A percentile compares a stretch with the other conserved stretches of the same genome.
These are phyloP conservation scores for Lasiurus borealis DNA, from an alignment of 2,113 vertebrate species.

Conservation along the genomic window DNA sequence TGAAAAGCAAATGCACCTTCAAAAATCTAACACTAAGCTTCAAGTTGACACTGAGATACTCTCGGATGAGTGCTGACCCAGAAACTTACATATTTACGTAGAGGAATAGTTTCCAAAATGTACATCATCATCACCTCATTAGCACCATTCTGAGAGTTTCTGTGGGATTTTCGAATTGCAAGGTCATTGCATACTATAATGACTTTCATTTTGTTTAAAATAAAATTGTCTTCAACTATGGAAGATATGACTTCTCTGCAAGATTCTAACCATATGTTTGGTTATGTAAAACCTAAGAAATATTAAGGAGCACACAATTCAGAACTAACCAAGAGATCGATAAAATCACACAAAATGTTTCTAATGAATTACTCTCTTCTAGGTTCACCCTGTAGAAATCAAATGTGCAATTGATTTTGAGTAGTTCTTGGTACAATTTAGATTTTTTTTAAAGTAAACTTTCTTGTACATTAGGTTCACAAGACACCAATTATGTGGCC, in stretches of 20 bases:
- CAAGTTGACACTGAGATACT: background rate
- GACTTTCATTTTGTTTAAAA: slow-evolving; percentile 57
- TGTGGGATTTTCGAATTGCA: slow-evolving; percentile 4
- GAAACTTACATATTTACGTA: slow-evolving; percentile 55
- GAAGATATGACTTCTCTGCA: background rate
- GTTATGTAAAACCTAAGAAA: slow-evolving; percentile 18
- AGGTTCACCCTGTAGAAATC: slow-evolving; percentile 25
- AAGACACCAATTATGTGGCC: background rate
- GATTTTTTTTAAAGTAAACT: background rate
- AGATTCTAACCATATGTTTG: slow-evolving; percentile 11
- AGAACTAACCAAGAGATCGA: background rate
- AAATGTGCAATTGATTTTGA: background rate
- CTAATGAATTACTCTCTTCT: background rate
- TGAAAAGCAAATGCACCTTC: slow-evolving; percentile 31
- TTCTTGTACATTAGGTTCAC: background rate
- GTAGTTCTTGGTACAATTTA: slow-evolving; percentile 21
- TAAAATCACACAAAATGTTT: slow-evolving; percentile 15
- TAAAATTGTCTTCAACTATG: slow-evolving; percentile 33
- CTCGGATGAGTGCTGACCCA: slow-evolving; percentile 26
- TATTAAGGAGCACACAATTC: background rate
- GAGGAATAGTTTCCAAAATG: slow-evolving; percentile 30
- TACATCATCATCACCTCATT: background rate
- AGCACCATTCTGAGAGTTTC: slow-evolving; percentile 23
- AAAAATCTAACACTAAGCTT: slow-evolving; percentile 49
- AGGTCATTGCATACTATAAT: background rate